Evolutionary conservation across 2,113 vertebrate genomes (phyloP), one percentile per base, ranked within the genome.

Genomic region (Bos javanicus): DNA sequence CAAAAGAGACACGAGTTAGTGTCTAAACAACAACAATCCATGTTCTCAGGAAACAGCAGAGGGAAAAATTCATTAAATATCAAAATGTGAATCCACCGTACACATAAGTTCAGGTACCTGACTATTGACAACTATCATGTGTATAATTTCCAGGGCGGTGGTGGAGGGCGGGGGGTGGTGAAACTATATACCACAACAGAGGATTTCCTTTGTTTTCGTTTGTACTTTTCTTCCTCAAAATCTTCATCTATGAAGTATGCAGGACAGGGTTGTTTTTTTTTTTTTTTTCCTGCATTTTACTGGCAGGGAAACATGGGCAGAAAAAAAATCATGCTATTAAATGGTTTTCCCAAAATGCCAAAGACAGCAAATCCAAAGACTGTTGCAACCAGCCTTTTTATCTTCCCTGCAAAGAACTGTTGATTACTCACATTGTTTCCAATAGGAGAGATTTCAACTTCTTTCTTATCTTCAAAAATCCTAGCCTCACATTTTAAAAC

Each of bases 401-500:
- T 93, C 96, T 94, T 96, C 81, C 74, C 60, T 86, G 81, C 50
- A 96, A 87, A 88, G 85, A 90, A 86, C 60, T 93, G 91, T 95
- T 94, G 97, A 97, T 95, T 95, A 87, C 54, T 96, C 74, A 93
- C 52, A 78, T 96, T 96, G 87, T 98, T 94, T 94, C 92, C 94
- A 97, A 64, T 67, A 82, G 82, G 52, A 95, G 87, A 87, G 88
- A 94, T 93, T 96, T 94, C 90, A 78, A 81, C 33, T 96, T 96
- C 78, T 93, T 92, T 95, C 95, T 97, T 98, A 97, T 97, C 97
- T 91, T 98, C 94, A 89, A 94, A 98, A 95, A 43, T 89, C 89
- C 78, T 87, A 93, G 92, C 92, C 82, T 95, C 80, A 88, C 88
- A 93, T 97, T 98, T 98, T 98, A 98, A 95, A 96, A 98, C 88